Conservation (phyloP, 2,113 vertebrate species). For the Sakesphorus luctuosus region DNA sequence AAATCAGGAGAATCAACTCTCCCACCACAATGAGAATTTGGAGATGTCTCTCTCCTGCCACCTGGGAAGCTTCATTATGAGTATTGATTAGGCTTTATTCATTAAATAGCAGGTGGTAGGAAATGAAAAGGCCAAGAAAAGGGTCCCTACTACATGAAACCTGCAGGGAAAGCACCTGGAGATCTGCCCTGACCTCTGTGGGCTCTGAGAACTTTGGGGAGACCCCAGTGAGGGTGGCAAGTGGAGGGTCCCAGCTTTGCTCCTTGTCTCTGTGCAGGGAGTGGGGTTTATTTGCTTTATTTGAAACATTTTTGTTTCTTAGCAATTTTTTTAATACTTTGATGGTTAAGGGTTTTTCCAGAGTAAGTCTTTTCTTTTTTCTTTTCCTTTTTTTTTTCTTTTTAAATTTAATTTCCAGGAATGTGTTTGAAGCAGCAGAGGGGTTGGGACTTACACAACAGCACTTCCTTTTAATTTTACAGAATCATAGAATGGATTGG, state of each 20-base stretch:
- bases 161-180: background rate
- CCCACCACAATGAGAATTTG: background rate
- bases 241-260: background rate
- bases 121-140: background rate
- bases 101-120: background rate
- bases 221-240: fast-evolving
- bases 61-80: background rate
- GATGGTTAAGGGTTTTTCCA: background rate
- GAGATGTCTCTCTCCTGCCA: background rate
- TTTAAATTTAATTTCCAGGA: background rate
- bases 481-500: background rate
- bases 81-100: background rate
- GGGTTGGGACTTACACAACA: background rate
- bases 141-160: background rate
- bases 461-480: background rate
- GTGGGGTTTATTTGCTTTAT: background rate
- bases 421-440: background rate
- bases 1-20: background rate
- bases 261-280: fast-evolving
- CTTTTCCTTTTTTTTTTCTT: background rate
- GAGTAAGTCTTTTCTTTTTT: background rate
- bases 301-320: background rate
- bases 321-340: background rate
- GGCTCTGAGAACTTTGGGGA: fast-evolving
- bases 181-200: fast-evolving